phyloP scores from a whole-genome alignment of 2,113 vertebrate genomes.

The Porphyrio hochstetteri region DNA sequence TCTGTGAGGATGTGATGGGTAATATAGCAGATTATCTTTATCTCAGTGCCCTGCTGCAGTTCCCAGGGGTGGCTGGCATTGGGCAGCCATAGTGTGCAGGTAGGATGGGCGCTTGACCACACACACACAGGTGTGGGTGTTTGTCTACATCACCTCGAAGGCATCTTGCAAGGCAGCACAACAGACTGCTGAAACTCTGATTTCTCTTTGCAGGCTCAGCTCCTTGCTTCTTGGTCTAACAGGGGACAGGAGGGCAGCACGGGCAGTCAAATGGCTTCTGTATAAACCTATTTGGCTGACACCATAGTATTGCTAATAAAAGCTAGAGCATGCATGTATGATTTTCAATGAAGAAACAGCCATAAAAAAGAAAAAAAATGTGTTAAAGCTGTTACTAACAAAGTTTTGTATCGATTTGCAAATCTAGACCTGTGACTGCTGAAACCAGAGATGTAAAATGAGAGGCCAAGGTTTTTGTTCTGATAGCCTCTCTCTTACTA shows the following conservation, averaged over 20 bases:
- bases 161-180: not conserved
- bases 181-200: not conserved
- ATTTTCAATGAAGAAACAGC: not conserved
- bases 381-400: not conserved
- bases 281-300: not conserved
- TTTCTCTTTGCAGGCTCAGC: not conserved
- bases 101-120: accelerated
- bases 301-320: not conserved
- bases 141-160: not conserved
- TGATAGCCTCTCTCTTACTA: not conserved
- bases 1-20: accelerated
- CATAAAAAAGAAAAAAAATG: too few relatives aligned
- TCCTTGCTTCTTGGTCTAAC: not conserved
- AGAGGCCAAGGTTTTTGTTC: not conserved
- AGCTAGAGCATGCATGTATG: not conserved
- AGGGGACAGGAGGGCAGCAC: not conserved
- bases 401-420: not conserved
- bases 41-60: not conserved
- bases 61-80: not conserved
- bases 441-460: not conserved
- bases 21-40: not conserved
- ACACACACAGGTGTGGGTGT: not conserved
- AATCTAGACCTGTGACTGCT: not conserved
- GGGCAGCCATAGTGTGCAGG: accelerated
- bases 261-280: not conserved